A percentile compares a stretch with the other conserved stretches of the same genome.
Conservation (phyloP, 1,140 invertebrate genomes). For the Drosophila serrata region DNA sequence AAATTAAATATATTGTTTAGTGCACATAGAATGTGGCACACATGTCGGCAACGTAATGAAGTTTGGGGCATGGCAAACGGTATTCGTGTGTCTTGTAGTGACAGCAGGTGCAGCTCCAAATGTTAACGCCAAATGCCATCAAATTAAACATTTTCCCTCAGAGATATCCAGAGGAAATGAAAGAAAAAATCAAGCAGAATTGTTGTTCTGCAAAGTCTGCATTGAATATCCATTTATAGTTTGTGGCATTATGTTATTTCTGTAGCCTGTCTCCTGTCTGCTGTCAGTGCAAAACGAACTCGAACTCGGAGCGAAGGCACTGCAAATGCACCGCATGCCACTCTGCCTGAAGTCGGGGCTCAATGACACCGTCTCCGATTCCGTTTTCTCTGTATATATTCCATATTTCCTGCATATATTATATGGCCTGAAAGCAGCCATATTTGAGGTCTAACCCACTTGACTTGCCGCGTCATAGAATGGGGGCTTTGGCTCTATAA, state of each 20-base stretch:
- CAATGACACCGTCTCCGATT: conserved; percentile 31
- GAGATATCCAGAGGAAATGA: conserved; percentile 49
- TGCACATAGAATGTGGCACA: conserved; percentile 1
- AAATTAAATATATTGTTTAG: background rate
- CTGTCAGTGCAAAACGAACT: conserved; percentile 18
- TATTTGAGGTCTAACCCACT: conserved; percentile 19
- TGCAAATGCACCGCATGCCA: conserved; percentile 57
- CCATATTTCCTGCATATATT: background rate
- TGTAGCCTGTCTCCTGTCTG: conserved; percentile 20
- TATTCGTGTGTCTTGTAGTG: conserved; percentile 12
- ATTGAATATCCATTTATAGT: conserved; percentile 62
- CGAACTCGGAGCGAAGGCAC: conserved; percentile 9
- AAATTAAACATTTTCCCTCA: conserved; percentile 64
- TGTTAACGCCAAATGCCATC: conserved; percentile 68
- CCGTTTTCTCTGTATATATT: background rate
- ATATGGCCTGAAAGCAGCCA: background rate
- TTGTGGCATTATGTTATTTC: conserved; percentile 49
- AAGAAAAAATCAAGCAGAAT: conserved; percentile 14
- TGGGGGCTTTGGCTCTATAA: conserved; percentile 23
- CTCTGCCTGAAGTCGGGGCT: conserved; percentile 14
- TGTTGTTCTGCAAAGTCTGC: conserved; percentile 43
- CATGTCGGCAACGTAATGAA: conserved; percentile 27
- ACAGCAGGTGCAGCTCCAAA: conserved; percentile 60
- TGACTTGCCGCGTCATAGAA: conserved; percentile 27
- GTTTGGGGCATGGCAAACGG: background rate